Conservation (phyloP, 2,888 invertebrate genomes). For the Phyllotreta cruciferae region DNA sequence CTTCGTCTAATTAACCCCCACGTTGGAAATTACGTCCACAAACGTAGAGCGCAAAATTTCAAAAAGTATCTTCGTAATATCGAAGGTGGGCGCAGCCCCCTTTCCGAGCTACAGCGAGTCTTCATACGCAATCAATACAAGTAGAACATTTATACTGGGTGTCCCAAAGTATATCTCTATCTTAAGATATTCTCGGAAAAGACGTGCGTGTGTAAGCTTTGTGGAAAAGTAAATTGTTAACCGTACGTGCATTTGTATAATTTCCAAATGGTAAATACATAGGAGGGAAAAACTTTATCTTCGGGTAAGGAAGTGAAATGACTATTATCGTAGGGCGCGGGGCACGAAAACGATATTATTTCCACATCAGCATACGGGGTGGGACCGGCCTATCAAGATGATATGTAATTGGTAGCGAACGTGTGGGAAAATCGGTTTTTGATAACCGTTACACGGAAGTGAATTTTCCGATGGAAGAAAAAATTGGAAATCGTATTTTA, state of each 20-base stretch:
- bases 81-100: too few relatives aligned
- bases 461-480: constrained; percentile 5
- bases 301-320: constrained; percentile 46
- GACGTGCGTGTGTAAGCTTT: constrained; percentile 55
- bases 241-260: constrained; percentile 55
- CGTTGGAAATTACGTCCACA: too few relatives aligned
- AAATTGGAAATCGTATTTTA: too few relatives aligned
- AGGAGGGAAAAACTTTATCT: constrained; percentile 51
- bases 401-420: constrained; percentile 28
- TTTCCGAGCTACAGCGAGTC: too few relatives aligned
- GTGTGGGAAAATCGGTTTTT: constrained; percentile 28
- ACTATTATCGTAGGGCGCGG: constrained; percentile 34
- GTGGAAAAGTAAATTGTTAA: constrained; percentile 37
- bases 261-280: constrained; percentile 55
- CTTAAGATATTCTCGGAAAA: constrained; percentile 18
- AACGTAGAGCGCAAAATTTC: too few relatives aligned
- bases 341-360: constrained; percentile 38
- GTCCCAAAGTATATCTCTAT: too few relatives aligned
- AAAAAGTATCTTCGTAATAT: too few relatives aligned
- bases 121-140: too few relatives aligned
- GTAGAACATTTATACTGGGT: too few relatives aligned
- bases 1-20: too few relatives aligned
- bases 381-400: constrained; percentile 24
- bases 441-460: constrained; percentile 23
- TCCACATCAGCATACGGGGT: constrained; percentile 32